Percentiles rank a stretch among this genome's conserved stretches.
Evolutionary conservation across 2,888 invertebrate species (phyloP).

Genomic region (Molorchus minor): DNA sequence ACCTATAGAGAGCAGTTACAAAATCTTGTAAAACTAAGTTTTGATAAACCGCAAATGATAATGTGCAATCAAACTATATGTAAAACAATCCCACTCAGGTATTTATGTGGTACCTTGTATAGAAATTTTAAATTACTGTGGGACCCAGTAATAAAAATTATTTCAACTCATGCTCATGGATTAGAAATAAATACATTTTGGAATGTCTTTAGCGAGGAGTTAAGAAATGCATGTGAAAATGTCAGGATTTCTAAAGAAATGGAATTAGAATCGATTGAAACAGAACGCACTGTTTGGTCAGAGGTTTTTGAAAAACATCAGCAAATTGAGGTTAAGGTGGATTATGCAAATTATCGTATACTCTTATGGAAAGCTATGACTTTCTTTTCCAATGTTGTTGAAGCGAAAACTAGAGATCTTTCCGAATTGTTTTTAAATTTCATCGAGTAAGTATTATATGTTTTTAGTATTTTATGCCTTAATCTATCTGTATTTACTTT

Average conservation of each 20-base stretch:
- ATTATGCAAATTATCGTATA: conserved; percentile 79
- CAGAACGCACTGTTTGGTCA: conserved; percentile 47
- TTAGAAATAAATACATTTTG: conserved; percentile 74
- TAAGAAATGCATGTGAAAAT: conserved; percentile 66
- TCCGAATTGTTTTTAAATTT: conserved; percentile 84
- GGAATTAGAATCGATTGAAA: conserved; percentile 32
- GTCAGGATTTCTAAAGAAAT: conserved; percentile 56
- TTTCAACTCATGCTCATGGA: conserved; percentile 77
- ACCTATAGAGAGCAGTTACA: conserved; percentile 83
- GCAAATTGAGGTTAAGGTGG: conserved; percentile 68
- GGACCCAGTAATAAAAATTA: conserved; percentile 81
- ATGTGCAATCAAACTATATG: conserved; percentile 68
- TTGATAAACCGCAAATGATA: conserved; percentile 66
- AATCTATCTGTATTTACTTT: too few relatives aligned
- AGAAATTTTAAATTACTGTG: conserved; percentile 90
- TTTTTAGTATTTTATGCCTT: too few relatives aligned
- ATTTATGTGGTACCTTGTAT: conserved; percentile 83
- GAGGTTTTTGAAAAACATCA: conserved; percentile 52
- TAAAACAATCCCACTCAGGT: conserved; percentile 75
- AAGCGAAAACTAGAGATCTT: conserved; percentile 82
- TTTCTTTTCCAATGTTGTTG: conserved; percentile 77
- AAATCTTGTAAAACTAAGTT: conserved; percentile 77
- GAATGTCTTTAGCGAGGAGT: conserved; percentile 71
- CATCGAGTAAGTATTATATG: conserved; percentile 73
- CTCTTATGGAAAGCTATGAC: conserved; percentile 84